Conservation (phyloP, 2,888 invertebrate species). For the Zhuqinia jingwanae region DNA sequence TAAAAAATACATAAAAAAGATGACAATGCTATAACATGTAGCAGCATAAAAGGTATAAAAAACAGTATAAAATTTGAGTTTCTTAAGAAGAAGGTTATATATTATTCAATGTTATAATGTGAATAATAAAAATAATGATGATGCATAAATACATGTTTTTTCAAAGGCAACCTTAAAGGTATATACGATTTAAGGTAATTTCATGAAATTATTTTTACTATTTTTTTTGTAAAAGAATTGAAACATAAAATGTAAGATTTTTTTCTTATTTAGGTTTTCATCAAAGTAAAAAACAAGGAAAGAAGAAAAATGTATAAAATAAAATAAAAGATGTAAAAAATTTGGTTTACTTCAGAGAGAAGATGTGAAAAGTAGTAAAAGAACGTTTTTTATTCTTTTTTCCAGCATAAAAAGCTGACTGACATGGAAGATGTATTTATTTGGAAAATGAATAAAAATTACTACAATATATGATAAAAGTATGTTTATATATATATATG, state of each 20-base stretch:
- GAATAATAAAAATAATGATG: too few species aligned
- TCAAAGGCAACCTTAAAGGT: too few species aligned
- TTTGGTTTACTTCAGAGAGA: slow-evolving; percentile 56
- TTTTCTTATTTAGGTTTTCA: too few species aligned
- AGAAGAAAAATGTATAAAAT: neutral
- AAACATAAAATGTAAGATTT: too few species aligned
- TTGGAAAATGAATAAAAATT: neutral
- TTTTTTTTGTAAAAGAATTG: too few species aligned
- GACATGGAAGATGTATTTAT: slow-evolving; percentile 13
- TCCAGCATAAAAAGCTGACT: neutral
- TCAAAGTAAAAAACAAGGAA: too few species aligned
- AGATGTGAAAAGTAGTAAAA: slow-evolving; percentile 15
- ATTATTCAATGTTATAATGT: too few species aligned
- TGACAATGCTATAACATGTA: neutral
- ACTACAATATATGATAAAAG: slow-evolving; percentile 1
- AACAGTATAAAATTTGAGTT: slow-evolving; percentile 46
- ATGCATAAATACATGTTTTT: too few species aligned
- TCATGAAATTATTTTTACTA: too few species aligned
- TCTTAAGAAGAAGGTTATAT: slow-evolving; percentile 23
- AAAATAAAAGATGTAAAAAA: slow-evolving; percentile 39
- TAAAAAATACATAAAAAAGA: neutral
- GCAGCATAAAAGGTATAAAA: neutral
- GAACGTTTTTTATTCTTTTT: neutral
- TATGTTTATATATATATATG: neutral
- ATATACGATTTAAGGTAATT: too few species aligned